These are phyloP conservation scores for Aegypius monachus DNA, from an alignment of 2,113 vertebrate genomes.

Conservation along the genomic window DNA sequence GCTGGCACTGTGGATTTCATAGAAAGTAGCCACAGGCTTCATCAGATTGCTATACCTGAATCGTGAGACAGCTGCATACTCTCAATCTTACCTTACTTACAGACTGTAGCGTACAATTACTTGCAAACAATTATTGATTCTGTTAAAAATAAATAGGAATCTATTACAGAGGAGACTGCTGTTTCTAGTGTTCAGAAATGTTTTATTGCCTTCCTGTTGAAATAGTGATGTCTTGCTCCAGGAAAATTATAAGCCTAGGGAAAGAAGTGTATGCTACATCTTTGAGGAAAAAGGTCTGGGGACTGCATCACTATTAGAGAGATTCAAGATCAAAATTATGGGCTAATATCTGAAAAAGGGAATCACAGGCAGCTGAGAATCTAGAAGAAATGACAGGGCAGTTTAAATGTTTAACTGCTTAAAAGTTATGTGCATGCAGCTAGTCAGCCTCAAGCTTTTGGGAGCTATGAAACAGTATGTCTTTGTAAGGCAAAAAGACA, in stretches of 20 bases:
- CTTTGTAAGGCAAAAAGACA: not conserved
- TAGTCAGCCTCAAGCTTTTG: not conserved
- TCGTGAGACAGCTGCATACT: slow-evolving; percentile 20
- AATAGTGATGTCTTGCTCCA: slow-evolving; percentile 58
- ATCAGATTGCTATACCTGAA: slow-evolving; percentile 34
- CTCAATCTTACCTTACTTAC: slow-evolving; percentile 67
- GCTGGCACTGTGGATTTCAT: slow-evolving; percentile 13
- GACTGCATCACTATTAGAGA: not conserved
- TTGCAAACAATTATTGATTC: slow-evolving; percentile 76
- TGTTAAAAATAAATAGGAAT: slow-evolving; percentile 77
- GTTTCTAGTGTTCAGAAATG: slow-evolving; percentile 57
- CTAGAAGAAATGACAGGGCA: not conserved
- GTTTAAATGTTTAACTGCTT: not conserved
- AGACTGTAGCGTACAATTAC: slow-evolving; percentile 62
- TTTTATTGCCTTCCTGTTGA: slow-evolving; percentile 66
- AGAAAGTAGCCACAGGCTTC: slow-evolving; percentile 42
- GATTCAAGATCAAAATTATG: not conserved
- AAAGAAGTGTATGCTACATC: not conserved
- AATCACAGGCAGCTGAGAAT: not conserved
- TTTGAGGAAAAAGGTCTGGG: not conserved
- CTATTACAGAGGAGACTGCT: slow-evolving; percentile 56
- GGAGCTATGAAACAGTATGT: not conserved
- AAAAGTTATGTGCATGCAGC: not conserved
- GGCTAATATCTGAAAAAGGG: not conserved
- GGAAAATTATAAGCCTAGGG: slow-evolving; percentile 33